Evolutionary conservation across 64 coral and sea anemone genomes (phyloP), one percentile per base, ranked within the genome.

Genomic region (Porites lutea): DNA sequence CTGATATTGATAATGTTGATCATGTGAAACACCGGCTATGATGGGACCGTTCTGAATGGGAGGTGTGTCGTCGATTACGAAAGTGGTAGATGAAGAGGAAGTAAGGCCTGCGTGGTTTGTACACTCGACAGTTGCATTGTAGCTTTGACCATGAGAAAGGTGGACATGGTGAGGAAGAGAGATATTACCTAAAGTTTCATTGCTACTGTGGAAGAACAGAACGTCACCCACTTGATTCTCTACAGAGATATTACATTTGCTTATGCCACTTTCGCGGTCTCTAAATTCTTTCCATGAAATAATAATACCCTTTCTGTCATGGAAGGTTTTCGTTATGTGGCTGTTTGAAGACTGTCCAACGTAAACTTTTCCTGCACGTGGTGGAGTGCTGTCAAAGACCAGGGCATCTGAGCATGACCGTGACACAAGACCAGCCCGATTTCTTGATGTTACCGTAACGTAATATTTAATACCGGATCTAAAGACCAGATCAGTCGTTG

Each of bases 371-470:
- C 93, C 96, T 59, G 69, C 60, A 52, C 23, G 53, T 4, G 96
- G 96, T 16, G 96, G 81, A 20, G 93, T 88, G 37, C 44, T 79
- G 43, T 98, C 96, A 88, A 98, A 82, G 4, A 98, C 74, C 13
- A 98, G 71, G 12, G 96, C 90, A 13, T 95, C 83, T 9, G 96
- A 98, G 22, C 96, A 98, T 77, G 93, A 87, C 21, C 91, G 81
- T 77, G 96, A 98, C 10, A 93, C 77, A 11, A 98, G 88, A 13
- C 87, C 73, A 18, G 94, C 96, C 48, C 94, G 75, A 59, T 98
- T 98, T 51, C 70, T 71, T 63, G 93, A 89, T 16, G 78, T 85
- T 1, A 98, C 90, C 11, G 93, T 93, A 12, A 95, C 75, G 67
- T 95, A 98, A 83, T 95, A 98, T 18, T 54, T 95, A 18, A 93